These are phyloP conservation scores for Anguilla megastoma DNA, from an alignment of 2,797 vertebrate genomes.

Conservation along the genomic window DNA sequence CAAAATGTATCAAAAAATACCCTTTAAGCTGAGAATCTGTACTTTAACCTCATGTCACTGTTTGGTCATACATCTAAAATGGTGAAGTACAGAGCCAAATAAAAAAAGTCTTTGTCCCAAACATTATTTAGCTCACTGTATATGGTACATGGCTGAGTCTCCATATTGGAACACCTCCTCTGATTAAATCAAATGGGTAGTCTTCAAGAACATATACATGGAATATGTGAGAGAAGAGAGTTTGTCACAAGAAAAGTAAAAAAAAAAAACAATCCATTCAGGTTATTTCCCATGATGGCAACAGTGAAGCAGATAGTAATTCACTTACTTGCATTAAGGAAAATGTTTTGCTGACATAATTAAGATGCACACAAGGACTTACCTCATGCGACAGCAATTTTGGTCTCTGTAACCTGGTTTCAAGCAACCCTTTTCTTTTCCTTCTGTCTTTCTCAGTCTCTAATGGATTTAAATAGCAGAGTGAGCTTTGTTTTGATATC, in stretches of 20 bases:
- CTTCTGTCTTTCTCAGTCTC: conserved; percentile 16
- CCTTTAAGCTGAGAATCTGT: no score
- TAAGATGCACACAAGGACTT: conserved; percentile 24
- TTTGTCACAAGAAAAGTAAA: background rate
- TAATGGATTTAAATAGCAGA: conserved; percentile 33
- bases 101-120: no score
- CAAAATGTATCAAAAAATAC: no score
- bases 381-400: conserved; percentile 15
- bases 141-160: no score
- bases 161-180: no score
- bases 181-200: no score
- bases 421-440: conserved; percentile 4
- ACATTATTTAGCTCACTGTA: no score
- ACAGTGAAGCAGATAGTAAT: conserved; percentile 13
- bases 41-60: no score
- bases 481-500: conserved; percentile 6
- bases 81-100: no score
- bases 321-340: conserved; percentile 24
- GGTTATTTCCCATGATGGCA: conserved; percentile 8
- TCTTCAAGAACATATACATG: background rate
- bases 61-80: no score
- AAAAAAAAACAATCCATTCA: conserved; percentile 1
- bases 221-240: background rate
- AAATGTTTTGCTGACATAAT: conserved; percentile 29
- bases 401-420: conserved; percentile 32